Percentiles rank a stretch among this genome's conserved stretches.
These are phyloP conservation scores for Hirtodrosophila alboralis DNA, from an alignment of 2,888 invertebrate species.

Conservation along the genomic window DNA sequence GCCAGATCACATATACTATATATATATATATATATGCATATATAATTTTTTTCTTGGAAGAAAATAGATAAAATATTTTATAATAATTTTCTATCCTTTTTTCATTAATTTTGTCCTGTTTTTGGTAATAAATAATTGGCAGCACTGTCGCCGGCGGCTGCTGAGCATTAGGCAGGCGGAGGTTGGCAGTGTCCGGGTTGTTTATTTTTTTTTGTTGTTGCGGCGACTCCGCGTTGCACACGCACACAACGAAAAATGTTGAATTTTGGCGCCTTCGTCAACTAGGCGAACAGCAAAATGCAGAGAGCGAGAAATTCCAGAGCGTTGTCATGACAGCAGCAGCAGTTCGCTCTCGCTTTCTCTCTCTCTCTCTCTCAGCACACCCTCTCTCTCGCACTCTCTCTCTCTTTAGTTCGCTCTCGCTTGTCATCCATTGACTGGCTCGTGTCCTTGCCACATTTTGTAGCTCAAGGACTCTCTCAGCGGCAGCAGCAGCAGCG, in stretches of 20 bases:
- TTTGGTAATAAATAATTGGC: too few relatives aligned
- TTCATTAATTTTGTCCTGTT: too few relatives aligned
- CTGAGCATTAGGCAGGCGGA: too few relatives aligned
- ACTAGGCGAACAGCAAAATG: slow-evolving; percentile 74
- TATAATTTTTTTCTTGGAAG: too few relatives aligned
- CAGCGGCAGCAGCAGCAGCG: slow-evolving; percentile 25
- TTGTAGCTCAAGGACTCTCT: slow-evolving; percentile 65
- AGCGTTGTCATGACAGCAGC: slow-evolving; percentile 38
- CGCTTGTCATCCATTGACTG: slow-evolving; percentile 5
- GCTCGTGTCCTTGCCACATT: slow-evolving; percentile 45
- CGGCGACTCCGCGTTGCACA: slow-evolving; percentile 44
- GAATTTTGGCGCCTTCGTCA: slow-evolving; percentile 83
- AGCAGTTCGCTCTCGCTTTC: slow-evolving; percentile 27
- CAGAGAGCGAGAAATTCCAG: slow-evolving; percentile 9
- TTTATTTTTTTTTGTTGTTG: too few relatives aligned
- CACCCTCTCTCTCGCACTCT: slow-evolving; percentile 5
- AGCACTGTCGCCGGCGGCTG: too few relatives aligned
- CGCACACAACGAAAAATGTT: slow-evolving; percentile 78
- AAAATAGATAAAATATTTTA: too few relatives aligned
- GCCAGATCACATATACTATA: too few relatives aligned
- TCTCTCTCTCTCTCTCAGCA: slow-evolving; percentile 4
- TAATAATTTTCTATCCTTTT: too few relatives aligned
- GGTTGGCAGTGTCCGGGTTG: too few relatives aligned
- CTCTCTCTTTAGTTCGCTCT: slow-evolving; percentile 7
- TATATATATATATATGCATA: too few relatives aligned